Base-by-base conservation (phyloP, 2,888 invertebrate genomes). In the Tipula confusa region DNA sequence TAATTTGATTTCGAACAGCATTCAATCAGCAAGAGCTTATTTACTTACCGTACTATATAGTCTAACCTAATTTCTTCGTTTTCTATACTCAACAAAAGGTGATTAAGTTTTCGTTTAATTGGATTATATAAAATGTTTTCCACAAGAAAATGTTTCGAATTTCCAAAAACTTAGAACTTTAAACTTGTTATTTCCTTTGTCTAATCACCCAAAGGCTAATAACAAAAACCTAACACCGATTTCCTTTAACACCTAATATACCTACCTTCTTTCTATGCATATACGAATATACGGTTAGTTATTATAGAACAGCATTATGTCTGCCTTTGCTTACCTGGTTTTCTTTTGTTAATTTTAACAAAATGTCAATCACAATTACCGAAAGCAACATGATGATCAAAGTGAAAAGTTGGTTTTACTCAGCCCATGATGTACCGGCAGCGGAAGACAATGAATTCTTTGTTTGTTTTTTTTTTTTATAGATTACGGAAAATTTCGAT, bases 361-460 rank as follows among this genome's bases (percentile, higher is more conserved):
- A 64, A 64, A 64, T 64, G 64, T 64, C 64, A 64, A 64, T 64
- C 64, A 64, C 64, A 64, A 64, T 64, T 64, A 64, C 64, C 64
- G 9, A 64, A 64, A 64, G 24, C 64, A 64, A 64, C 24, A 24
- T 31, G 3, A 38, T 64, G 64, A 64, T 64, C 24, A 64, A 64
- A 64, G 64, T 64, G 64, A 64, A 64, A 64, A 64, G 18, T 43
- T 4, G 64, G 9, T 64, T 64, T 18, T 24, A 6, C 9, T 3
- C 13, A 43, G n/a, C n/a, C 1, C 15, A n/a, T 15, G n/a, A 15
- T 43, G 38, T 38, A 38, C 2, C 13, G 13, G 38, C 38, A 79
- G 13, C 11, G 5, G 29, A 29, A 13, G 79, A n/a, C 13, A 29
- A 38, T 38, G 11, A 29, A 13, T 11, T 1, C 1, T 48, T 7